phyloP scores from a whole-genome alignment of 2,888 invertebrate genomes.

The Spialia ferax region DNA sequence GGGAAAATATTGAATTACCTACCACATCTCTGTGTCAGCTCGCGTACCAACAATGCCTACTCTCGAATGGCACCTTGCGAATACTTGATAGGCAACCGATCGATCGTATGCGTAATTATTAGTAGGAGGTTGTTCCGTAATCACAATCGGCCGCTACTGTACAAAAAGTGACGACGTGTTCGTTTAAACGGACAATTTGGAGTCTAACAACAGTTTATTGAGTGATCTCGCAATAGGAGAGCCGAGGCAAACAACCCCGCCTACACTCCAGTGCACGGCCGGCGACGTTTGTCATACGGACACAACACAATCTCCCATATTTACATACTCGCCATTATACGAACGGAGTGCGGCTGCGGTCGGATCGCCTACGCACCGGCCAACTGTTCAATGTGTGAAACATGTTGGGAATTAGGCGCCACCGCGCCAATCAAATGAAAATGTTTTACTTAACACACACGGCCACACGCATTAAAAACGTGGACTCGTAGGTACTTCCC shows the following conservation, averaged over 20 bases:
- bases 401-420: conserved; percentile 49
- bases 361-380: conserved; percentile 47
- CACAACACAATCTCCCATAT: conserved; percentile 60
- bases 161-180: conserved; percentile 51
- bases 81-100: conserved; percentile 4
- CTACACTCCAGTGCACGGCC: conserved; percentile 59
- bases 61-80: background rate
- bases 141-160: conserved; percentile 16
- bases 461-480: conserved; percentile 21
- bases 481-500: no score
- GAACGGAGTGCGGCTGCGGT: conserved; percentile 41
- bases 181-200: conserved; percentile 68
- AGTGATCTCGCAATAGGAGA: conserved; percentile 76
- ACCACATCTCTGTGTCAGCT: background rate
- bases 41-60: background rate
- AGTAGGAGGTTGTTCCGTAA: conserved; percentile 17
- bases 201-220: conserved; percentile 74
- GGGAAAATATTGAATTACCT: conserved; percentile 9
- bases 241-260: conserved; percentile 81
- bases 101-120: background rate
- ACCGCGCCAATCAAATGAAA: conserved; percentile 41
- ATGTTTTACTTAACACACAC: conserved; percentile 44
- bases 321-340: conserved; percentile 58
- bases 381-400: conserved; percentile 48
- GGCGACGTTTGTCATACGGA: conserved; percentile 49